Evolutionary conservation across 2,113 vertebrate genomes (phyloP).

Genomic region (Nothobranchius furzeri): DNA sequence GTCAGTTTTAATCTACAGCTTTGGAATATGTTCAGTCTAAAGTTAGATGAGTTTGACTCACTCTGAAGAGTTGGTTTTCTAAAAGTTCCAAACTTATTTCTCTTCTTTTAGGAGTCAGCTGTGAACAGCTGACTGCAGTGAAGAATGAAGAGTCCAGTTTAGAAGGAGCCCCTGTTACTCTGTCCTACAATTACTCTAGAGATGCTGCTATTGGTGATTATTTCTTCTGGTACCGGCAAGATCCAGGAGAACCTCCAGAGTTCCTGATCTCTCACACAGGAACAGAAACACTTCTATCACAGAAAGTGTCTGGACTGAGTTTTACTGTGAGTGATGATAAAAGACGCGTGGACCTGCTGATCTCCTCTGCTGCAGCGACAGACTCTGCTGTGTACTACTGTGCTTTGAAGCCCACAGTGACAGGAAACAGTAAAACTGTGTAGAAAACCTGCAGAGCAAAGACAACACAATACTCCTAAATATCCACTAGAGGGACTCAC

Average conservation of each 20-base stretch:
- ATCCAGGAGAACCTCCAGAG: conserved; percentile 14
- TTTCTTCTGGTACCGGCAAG: conserved; percentile 17
- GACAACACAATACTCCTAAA: conserved; percentile 5
- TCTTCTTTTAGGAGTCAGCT: conserved; percentile 6
- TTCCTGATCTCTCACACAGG: background rate
- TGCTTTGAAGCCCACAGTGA: conserved; percentile 12
- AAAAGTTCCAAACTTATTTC: background rate
- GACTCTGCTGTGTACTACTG: conserved; percentile 42
- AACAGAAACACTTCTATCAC: no score
- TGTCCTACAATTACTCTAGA: background rate
- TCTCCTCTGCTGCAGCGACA: conserved; percentile 12
- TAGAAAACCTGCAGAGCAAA: conserved; percentile 8
- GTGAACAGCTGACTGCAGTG: conserved; percentile 3
- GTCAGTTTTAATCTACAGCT: background rate
- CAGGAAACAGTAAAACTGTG: background rate
- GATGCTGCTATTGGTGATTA: background rate
- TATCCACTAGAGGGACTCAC: background rate
- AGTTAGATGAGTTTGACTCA: no score
- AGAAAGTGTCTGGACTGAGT: no score
- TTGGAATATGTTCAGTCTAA: no score
- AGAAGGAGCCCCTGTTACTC: conserved; percentile 4
- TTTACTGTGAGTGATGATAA: no score
- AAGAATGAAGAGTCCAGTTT: conserved; percentile 4
- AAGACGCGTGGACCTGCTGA: background rate
- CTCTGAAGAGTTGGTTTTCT: no score